These are phyloP conservation scores for Homarus americanus DNA, from an alignment of 1,140 invertebrate genomes.

Conservation along the genomic window DNA sequence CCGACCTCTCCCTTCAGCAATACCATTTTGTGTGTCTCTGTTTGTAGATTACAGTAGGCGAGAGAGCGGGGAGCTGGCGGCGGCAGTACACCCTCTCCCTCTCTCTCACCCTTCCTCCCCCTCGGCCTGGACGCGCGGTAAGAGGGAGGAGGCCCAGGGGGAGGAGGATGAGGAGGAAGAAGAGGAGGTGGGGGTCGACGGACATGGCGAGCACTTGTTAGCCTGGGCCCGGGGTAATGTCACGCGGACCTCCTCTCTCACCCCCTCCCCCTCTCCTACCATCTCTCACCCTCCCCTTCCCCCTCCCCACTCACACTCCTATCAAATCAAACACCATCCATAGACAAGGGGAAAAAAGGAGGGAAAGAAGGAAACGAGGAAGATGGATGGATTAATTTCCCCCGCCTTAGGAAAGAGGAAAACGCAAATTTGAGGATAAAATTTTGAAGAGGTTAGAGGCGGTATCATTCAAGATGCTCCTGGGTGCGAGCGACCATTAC, in stretches of 20 bases:
- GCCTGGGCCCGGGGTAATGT: slow-evolving; percentile 17
- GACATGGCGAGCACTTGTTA: slow-evolving; percentile 33
- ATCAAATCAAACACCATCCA: neutral
- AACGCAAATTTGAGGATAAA: neutral
- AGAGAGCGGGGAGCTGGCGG: neutral
- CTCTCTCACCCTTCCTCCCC: neutral
- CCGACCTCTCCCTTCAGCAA: too few relatives aligned
- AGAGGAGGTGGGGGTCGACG: neutral
- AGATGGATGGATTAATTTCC: too few relatives aligned
- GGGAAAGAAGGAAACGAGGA: slow-evolving; percentile 4
- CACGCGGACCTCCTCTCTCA: neutral
- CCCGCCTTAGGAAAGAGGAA: neutral
- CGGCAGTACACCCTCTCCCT: neutral
- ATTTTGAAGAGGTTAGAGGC: neutral
- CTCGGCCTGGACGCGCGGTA: neutral
- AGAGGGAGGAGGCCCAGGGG: too few relatives aligned
- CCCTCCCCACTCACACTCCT: too few relatives aligned
- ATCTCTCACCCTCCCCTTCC: slow-evolving; percentile 6
- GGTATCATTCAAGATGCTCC: neutral
- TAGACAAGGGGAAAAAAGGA: neutral
- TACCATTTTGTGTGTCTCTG: too few relatives aligned
- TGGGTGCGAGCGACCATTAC: slow-evolving; percentile 40
- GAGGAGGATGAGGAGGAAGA: neutral
- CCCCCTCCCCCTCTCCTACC: neutral
- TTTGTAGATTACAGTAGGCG: slow-evolving; percentile 1